phyloP scores from a whole-genome alignment of 2,113 vertebrate species.

The Micronycteris hirsuta region DNA sequence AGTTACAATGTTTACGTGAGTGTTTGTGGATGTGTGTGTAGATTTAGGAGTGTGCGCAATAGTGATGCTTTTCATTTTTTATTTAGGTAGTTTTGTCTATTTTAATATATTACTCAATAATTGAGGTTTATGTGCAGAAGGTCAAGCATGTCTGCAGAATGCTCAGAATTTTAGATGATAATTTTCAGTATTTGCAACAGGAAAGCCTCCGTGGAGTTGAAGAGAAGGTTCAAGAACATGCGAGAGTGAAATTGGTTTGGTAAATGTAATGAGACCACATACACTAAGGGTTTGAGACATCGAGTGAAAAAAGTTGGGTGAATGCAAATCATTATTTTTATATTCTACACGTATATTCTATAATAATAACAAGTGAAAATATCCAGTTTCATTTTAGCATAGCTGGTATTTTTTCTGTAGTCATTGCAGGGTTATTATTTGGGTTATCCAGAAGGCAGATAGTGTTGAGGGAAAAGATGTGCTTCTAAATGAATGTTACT shows the following conservation, averaged over 20 bases:
- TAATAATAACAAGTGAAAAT: constrained; percentile 49
- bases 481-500: constrained; percentile 31
- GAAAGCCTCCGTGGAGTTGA: constrained; percentile 45
- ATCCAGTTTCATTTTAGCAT: constrained; percentile 50
- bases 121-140: constrained; percentile 57
- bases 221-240: constrained; percentile 42
- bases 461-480: constrained; percentile 4
- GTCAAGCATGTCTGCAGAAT: constrained; percentile 51
- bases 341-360: constrained; percentile 57
- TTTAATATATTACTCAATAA: constrained; percentile 1
- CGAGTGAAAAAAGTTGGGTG: constrained; percentile 15
- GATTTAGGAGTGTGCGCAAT: background rate
- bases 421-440: constrained; percentile 50
- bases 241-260: constrained; percentile 62
- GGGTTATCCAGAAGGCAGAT: background rate
- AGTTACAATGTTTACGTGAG: background rate
- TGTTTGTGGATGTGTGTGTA: background rate
- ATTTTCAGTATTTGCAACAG: constrained; percentile 38
- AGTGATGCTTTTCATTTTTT: background rate
- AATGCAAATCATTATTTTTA: constrained; percentile 63
- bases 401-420: constrained; percentile 34
- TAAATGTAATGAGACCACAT: constrained; percentile 64
- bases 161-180: constrained; percentile 51
- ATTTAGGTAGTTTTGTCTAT: background rate
- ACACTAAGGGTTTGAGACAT: constrained; percentile 44